Evolutionary conservation across 1,140 invertebrate species (phyloP).

Genomic region (Drosophila mayri): DNA sequence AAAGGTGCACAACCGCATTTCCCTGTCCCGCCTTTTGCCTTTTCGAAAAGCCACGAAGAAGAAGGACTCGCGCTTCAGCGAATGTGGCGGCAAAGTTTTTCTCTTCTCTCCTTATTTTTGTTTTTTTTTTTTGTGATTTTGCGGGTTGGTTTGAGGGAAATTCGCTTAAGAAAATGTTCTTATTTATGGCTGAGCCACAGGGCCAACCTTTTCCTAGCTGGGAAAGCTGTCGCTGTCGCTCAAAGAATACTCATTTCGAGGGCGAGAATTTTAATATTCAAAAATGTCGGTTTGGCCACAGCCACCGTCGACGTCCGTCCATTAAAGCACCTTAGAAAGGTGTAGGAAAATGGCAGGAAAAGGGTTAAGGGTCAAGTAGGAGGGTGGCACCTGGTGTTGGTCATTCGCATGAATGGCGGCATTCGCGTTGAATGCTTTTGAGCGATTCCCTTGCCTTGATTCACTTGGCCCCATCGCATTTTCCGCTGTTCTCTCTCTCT

Average conservation of each 20-base stretch:
- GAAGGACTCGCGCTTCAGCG: conserved; percentile 22
- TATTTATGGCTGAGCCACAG: conserved; percentile 61
- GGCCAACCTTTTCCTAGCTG: conserved; percentile 6
- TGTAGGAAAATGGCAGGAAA: conserved; percentile 9
- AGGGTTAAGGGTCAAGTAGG: conserved; percentile 8
- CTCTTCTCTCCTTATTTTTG: neutral
- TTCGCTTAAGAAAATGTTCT: conserved; percentile 60
- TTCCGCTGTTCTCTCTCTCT: neutral
- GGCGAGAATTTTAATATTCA: conserved; percentile 67
- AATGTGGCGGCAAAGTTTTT: conserved; percentile 53
- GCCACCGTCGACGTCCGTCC: conserved; percentile 40
- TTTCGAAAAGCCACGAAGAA: conserved; percentile 12
- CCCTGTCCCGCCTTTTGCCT: neutral
- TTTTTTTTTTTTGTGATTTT: neutral
- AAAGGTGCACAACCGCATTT: conserved; percentile 56
- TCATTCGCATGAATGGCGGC: conserved; percentile 56
- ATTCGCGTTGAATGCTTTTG: conserved; percentile 50
- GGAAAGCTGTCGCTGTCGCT: conserved; percentile 4
- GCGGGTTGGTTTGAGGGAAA: conserved; percentile 12
- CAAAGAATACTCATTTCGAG: conserved; percentile 40
- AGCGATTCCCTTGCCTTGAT: conserved; percentile 61
- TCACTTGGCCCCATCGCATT: conserved; percentile 38
- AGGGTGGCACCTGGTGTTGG: conserved; percentile 35
- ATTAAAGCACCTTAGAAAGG: conserved; percentile 57
- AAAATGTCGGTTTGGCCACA: conserved; percentile 55